Percentiles rank a stretch among this genome's conserved stretches.
These are phyloP conservation scores for Champsocephalus gunnari DNA, from an alignment of 2,797 vertebrate genomes.

Conservation along the genomic window DNA sequence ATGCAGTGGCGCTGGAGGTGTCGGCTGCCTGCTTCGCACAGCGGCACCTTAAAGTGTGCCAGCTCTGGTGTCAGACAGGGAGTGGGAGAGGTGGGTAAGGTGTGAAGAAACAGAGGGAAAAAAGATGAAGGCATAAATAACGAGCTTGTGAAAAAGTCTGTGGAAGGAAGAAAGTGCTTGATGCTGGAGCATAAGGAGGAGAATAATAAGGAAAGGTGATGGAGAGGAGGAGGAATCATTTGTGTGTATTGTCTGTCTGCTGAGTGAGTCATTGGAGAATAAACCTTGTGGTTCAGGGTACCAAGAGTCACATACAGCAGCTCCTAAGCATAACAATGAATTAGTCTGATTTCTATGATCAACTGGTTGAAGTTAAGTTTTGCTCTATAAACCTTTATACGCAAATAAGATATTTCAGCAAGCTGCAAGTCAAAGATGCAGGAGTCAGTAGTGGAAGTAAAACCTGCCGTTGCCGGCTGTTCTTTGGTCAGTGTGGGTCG, in stretches of 20 bases:
- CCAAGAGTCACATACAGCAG: constrained; percentile 1
- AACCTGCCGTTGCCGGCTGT: constrained; percentile 54
- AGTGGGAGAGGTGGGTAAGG: constrained; percentile 47
- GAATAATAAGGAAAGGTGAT: constrained; percentile 18
- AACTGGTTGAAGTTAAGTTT: constrained; percentile 1
- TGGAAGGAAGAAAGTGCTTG: constrained; percentile 27
- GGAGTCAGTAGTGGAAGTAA: constrained; percentile 42
- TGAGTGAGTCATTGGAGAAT: constrained; percentile 55
- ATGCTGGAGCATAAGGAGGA: constrained; percentile 21
- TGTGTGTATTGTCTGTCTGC: constrained; percentile 42
- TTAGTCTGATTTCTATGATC: neutral
- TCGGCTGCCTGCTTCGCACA: constrained; percentile 62
- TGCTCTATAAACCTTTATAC: constrained; percentile 6
- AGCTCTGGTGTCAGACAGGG: constrained; percentile 73
- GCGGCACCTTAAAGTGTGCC: constrained; percentile 61
- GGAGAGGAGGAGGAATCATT: constrained; percentile 28
- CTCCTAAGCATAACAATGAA: constrained; percentile 9
- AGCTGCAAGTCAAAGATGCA: constrained; percentile 38
- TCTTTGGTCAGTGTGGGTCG: constrained; percentile 64
- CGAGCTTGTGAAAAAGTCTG: constrained; percentile 42
- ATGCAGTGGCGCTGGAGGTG: constrained; percentile 60
- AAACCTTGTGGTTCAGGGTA: constrained; percentile 27
- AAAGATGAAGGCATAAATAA: constrained; percentile 59
- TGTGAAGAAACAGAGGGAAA: constrained; percentile 51
- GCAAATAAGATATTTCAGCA: constrained; percentile 5